These are phyloP conservation scores for Atractosteus spatula DNA, from an alignment of 2,113 vertebrate species.

Conservation along the genomic window DNA sequence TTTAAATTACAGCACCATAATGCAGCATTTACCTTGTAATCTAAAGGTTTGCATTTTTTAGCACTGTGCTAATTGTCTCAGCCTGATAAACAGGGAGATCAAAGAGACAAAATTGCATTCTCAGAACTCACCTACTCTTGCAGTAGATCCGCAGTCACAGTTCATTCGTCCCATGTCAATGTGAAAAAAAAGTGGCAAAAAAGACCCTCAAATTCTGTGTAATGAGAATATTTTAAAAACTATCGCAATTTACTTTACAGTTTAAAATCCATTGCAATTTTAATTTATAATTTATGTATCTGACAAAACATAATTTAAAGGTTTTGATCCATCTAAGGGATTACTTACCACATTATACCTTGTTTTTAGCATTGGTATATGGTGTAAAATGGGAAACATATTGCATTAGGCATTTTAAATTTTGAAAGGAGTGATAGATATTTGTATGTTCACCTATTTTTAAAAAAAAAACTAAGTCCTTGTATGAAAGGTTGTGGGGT, in stretches of 20 bases:
- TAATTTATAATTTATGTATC: neutral
- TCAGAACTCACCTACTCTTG: neutral
- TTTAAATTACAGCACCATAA: neutral
- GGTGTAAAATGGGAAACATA: no score
- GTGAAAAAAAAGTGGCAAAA: neutral
- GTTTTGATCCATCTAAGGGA: no score
- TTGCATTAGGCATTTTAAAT: no score
- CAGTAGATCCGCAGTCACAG: neutral
- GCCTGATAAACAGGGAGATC: neutral
- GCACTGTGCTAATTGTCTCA: neutral
- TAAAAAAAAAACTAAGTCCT: no score
- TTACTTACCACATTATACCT: no score
- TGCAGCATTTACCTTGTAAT: constrained; percentile 5
- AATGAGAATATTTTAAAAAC: no score
- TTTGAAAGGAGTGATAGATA: no score
- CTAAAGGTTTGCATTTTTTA: neutral
- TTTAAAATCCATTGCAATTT: neutral
- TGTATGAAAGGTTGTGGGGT: no score
- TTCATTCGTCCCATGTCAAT: neutral
- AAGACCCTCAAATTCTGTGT: no score
- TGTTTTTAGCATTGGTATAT: no score
- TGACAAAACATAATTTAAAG: neutral
- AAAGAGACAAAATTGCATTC: neutral
- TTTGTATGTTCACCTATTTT: no score
- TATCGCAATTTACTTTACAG: neutral